Conservation (phyloP, 2,888 invertebrate genomes). For the Dryobota labecula region DNA sequence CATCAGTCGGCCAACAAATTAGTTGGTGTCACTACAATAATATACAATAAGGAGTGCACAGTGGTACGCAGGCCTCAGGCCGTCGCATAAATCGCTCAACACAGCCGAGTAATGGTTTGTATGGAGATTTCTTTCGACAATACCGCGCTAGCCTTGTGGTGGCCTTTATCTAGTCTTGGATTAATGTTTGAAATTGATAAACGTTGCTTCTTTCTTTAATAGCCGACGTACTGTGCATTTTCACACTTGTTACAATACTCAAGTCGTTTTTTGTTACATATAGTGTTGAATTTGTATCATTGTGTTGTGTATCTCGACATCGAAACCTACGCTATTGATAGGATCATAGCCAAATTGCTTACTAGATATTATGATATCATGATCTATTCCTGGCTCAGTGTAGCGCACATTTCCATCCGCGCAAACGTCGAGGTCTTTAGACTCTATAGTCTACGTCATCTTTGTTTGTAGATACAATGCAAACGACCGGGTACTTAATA, state of each 20-base stretch:
- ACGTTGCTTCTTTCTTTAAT: conserved; percentile 73
- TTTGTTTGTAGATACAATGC: conserved; percentile 76
- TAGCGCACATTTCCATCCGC: conserved; percentile 77
- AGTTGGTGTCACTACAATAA: conserved; percentile 90
- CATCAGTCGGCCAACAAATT: conserved; percentile 90
- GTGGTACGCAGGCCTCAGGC: conserved; percentile 79
- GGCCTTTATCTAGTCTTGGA: conserved; percentile 89
- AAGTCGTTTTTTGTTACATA: conserved; percentile 26
- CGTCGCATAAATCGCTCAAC: conserved; percentile 90
- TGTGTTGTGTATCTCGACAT: conserved; percentile 55
- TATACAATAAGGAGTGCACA: conserved; percentile 87
- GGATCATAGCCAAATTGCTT: conserved; percentile 76
- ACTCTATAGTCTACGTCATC: conserved; percentile 74
- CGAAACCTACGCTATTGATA: conserved; percentile 69
- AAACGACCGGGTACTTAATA: conserved; percentile 73
- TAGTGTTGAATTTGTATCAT: conserved; percentile 48
- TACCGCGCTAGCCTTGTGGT: conserved; percentile 81
- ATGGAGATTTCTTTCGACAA: conserved; percentile 90
- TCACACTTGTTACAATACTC: conserved; percentile 49
- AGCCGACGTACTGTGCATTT: conserved; percentile 56
- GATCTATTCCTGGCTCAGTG: conserved; percentile 83
- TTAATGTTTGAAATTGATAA: conserved; percentile 88
- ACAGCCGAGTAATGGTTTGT: conserved; percentile 89
- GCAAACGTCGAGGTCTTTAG: conserved; percentile 81
- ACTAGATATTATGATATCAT: conserved; percentile 85